Percentiles rank a stretch among this genome's conserved stretches.
Evolutionary conservation across 2,113 vertebrate species (phyloP).

Genomic region (Cynopterus brachyotis): DNA sequence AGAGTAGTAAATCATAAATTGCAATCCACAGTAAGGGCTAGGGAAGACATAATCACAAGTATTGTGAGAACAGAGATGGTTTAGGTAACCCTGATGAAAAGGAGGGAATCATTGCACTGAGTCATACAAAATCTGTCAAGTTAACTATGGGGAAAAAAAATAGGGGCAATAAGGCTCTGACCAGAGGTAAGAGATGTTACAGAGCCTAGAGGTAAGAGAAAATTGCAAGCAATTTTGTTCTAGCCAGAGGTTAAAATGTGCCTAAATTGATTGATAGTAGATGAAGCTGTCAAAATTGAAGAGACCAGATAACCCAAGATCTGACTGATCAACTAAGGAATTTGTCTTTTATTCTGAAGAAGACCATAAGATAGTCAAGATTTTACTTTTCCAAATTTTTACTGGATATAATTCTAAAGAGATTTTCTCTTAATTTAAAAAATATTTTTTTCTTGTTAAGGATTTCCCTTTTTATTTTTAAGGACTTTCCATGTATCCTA

Average conservation of each 20-base stretch:
- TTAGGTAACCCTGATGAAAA: background rate
- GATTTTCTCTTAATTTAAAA: background rate
- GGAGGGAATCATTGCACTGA: background rate
- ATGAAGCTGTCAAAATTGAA: background rate
- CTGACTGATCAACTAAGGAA: background rate
- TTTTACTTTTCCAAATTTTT: background rate
- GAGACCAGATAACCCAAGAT: background rate
- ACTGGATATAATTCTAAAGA: background rate
- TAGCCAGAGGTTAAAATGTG: background rate
- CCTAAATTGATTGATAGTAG: background rate
- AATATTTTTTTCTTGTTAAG: background rate
- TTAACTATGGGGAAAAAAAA: background rate
- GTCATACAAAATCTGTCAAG: background rate
- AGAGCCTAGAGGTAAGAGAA: background rate
- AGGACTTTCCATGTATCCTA: background rate
- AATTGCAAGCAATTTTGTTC: background rate
- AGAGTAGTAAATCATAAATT: background rate
- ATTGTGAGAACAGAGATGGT: background rate
- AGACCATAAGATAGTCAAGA: background rate
- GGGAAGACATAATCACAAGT: background rate
- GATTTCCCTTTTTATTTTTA: too few relatives aligned
- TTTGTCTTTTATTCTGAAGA: background rate
- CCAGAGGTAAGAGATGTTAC: background rate
- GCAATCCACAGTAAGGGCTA: background rate
- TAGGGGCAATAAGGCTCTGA: background rate